phyloP scores from a whole-genome alignment of 2,797 vertebrate species.

The Urophycis tenuis region DNA sequence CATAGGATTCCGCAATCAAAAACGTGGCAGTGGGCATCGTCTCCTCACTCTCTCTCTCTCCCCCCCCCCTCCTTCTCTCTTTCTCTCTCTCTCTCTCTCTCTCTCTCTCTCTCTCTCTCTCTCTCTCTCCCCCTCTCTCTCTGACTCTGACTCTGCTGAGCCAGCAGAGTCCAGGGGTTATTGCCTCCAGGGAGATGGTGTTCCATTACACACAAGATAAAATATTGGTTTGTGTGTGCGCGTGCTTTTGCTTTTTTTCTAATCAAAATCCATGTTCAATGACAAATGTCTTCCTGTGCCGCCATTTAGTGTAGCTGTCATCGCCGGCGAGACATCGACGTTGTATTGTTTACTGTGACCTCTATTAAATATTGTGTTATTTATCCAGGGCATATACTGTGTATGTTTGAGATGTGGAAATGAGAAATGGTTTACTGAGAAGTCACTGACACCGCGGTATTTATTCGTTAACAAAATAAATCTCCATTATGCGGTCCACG shows the following conservation, averaged over 20 bases:
- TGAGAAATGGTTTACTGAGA: background rate
- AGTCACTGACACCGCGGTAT: background rate
- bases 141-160: slow-evolving; percentile 49
- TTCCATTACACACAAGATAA: slow-evolving; percentile 33
- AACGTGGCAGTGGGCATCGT: background rate
- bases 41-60: background rate
- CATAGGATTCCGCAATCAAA: background rate
- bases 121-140: background rate
- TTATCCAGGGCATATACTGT: background rate
- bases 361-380: background rate
- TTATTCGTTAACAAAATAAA: background rate
- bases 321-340: slow-evolving; percentile 9
- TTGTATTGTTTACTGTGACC: slow-evolving; percentile 1
- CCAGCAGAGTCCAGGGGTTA: slow-evolving; percentile 50
- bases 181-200: slow-evolving; percentile 28
- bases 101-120: slow-evolving; percentile 59
- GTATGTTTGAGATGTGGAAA: background rate
- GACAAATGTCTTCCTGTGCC: slow-evolving; percentile 18
- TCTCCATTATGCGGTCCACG: background rate
- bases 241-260: slow-evolving; percentile 22
- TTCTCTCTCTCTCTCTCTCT: slow-evolving; percentile 54
- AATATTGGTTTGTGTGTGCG: slow-evolving; percentile 5
- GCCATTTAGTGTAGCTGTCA: slow-evolving; percentile 23
- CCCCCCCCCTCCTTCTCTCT: background rate
- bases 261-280: slow-evolving; percentile 33